Base-by-base conservation (phyloP, 2,113 vertebrate genomes). In the Chunga burmeisteri region DNA sequence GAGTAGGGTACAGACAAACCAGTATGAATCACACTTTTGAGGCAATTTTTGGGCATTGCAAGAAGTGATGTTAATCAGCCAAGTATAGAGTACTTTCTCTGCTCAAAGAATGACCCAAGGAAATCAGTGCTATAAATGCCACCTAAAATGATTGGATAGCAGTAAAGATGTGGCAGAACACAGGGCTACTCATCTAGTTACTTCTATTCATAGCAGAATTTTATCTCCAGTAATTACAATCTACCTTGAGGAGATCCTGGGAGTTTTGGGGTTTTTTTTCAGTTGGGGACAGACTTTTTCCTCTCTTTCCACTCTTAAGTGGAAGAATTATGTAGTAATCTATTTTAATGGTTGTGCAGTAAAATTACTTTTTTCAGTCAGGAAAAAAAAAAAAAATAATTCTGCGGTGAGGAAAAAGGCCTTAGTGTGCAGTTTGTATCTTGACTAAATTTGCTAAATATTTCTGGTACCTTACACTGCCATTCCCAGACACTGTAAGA, bases 181-280 rank as follows among this genome's bases (percentile, higher is more conserved):
- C 22, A 61, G 49, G 10, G 11, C 40, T 84, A 63, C 56, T 88
- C 27, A 10, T 78, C 63, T 74, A 55, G 16, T 50, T 42, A 73
- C 44, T 84, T 67, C 59, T 75, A 71, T 59, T 84, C 2, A 1
- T 55, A 88, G 94, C 30, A 72, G 36, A 88, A 84, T 82, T 91
- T 94, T 89, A 91, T 53, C 66, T 93, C 56, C 49, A 72, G 56
- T 91, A 86, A 96, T 89, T 86, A 79, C 47, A 38, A 38, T 75
- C 56, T 87, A 96, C 61, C 81, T 79, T 89, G 46, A 79, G 26
- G 94, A 75, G 68, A 46, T 86, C 14, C 70, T 75, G 21, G 6
- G n/a, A 81, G 44, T 46, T 7, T 6, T 29, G 40, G 72, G 34
- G 9, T 55, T 59, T 71, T 73, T 83, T 93, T 91, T 50, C 62